A percentile compares a stretch with the other conserved stretches of the same genome.
These are phyloP conservation scores for Champsocephalus gunnari DNA, from an alignment of 2,797 vertebrate genomes.

Conservation along the genomic window DNA sequence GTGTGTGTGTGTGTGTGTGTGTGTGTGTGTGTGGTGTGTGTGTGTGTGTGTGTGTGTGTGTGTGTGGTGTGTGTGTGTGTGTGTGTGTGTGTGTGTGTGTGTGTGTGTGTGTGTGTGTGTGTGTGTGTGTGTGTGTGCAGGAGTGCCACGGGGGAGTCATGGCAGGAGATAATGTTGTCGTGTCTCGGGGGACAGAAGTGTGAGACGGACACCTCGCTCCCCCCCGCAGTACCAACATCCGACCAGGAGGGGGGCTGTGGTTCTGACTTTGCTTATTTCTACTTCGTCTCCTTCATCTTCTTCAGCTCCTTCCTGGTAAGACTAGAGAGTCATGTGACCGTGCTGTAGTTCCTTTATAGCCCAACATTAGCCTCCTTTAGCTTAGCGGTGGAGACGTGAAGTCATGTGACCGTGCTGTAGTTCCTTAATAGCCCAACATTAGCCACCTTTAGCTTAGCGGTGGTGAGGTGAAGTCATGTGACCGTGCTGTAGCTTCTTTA, in stretches of 20 bases:
- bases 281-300: slow-evolving; percentile 99
- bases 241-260: slow-evolving; percentile 89
- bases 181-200: slow-evolving; percentile 94
- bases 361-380: no score
- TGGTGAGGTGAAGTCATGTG: no score
- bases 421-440: no score
- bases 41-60: no score
- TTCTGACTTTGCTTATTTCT: slow-evolving; percentile 96
- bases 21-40: no score
- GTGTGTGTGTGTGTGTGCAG: slow-evolving; percentile 79
- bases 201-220: slow-evolving; percentile 83
- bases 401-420: no score
- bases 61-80: no score
- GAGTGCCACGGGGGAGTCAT: slow-evolving; percentile 98
- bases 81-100: no score
- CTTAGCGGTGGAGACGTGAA: no score
- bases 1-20: slow-evolving; percentile 69
- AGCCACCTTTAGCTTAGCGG: no score
- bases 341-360: no score
- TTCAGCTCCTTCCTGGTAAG: slow-evolving; percentile 98
- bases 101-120: slow-evolving; percentile 25
- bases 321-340: background rate
- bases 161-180: slow-evolving; percentile 99
- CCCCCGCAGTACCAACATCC: slow-evolving; percentile 44
- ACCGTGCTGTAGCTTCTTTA: no score